Evolutionary conservation across 2,888 invertebrate genomes (phyloP).

Genomic region (Sthenelais limicola): DNA sequence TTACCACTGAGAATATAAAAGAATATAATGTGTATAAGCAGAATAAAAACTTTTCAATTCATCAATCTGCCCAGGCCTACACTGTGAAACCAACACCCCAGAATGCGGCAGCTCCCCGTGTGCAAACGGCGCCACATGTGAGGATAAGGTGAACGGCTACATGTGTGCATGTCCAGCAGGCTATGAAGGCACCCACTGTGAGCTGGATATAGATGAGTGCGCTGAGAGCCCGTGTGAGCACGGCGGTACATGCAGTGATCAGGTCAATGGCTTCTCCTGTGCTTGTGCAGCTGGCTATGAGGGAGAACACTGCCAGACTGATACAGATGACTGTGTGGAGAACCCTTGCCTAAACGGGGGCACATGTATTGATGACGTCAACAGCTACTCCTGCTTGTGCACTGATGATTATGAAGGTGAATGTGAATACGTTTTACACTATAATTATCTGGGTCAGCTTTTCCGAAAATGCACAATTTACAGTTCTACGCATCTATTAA

Average conservation of each 20-base stretch:
- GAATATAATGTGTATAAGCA: too few relatives aligned
- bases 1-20: too few relatives aligned
- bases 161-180: slow-evolving; percentile 50
- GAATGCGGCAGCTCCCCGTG: slow-evolving; percentile 95
- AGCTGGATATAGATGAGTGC: slow-evolving; percentile 48
- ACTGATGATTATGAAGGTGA: slow-evolving; percentile 42
- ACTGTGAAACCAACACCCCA: slow-evolving; percentile 96
- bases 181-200: slow-evolving; percentile 43
- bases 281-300: slow-evolving; percentile 10
- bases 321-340: slow-evolving; percentile 46
- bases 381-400: not conserved
- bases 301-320: slow-evolving; percentile 41
- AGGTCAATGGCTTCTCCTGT: slow-evolving; percentile 1
- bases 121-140: slow-evolving; percentile 82
- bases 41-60: too few relatives aligned
- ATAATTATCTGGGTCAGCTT: too few relatives aligned
- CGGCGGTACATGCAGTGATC: slow-evolving; percentile 2
- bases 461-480: too few relatives aligned
- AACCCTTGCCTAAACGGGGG: slow-evolving; percentile 51
- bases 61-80: slow-evolving; percentile 78
- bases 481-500: too few relatives aligned
- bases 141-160: slow-evolving; percentile 37
- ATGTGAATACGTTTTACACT: too few relatives aligned
- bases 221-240: not conserved
- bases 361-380: slow-evolving; percentile 44